Evolutionary conservation across 2,797 vertebrate species (phyloP), one percentile per base, ranked within the genome.

Genomic region (Distichodus sexfasciatus): DNA sequence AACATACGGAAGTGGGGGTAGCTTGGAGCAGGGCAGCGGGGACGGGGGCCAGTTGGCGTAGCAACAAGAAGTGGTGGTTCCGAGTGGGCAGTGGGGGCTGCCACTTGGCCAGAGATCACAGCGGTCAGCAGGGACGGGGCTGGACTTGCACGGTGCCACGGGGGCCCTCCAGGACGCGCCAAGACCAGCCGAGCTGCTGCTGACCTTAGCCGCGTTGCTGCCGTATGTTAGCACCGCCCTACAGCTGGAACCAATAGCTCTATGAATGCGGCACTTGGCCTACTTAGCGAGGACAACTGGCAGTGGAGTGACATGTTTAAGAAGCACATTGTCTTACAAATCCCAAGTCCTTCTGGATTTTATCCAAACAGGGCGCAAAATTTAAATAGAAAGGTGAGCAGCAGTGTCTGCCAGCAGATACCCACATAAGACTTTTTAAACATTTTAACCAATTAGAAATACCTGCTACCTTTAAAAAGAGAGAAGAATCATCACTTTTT

Each of bases 51-150:
- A 92, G 86, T 89, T 92, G 91, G 91, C 90, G 59, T 0, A 74
- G 5, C 79, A 89, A 87, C 86, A 90, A 90, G 91, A 90, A 84
- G 88, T 83, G 81, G 87, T 79, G 83, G 84, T 85, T 89, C 85
- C 88, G 88, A 88, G 86, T 83, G 81, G 86, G 86, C 85, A 87
- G 81, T 85, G 86, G 86, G 86, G 88, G 86, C 87, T 75, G 83
- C 81, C 78, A 80, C 86, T 91, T 93, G 91, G 91, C 90, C 74
- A 6, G 66, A 89, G 90, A 92, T 92, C 91, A 92, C 85, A 92
- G 88, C 76, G 81, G 87, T 90, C 90, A 90, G 86, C 82, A 72
- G 87, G 90, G 90, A 91, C 85, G 73, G 76, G 69, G 66, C 79
- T 89, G 88, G 88, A 86, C 81, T 41, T 73, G 69, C 71, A 64